Base-by-base conservation (phyloP, 2,113 vertebrate species). In the Clinocottus analis region DNA sequence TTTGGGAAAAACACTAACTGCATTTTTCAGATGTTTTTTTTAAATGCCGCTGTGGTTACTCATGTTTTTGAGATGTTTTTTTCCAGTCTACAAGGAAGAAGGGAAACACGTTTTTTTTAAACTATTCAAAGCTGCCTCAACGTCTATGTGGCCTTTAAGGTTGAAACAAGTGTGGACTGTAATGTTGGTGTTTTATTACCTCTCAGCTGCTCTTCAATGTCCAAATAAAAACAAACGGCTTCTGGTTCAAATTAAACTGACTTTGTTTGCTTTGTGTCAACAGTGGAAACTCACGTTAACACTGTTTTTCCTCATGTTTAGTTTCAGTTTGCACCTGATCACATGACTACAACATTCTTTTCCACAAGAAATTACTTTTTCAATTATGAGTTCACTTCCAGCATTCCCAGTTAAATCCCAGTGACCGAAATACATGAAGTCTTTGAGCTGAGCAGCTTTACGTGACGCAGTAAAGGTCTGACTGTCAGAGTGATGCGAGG, bases 171-270 rank as follows among this genome's bases (percentile, higher is more conserved):
- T 31, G 7, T 76, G 33, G 47, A 3, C 33, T 64, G 35, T 47
- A 45, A 41, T 3, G 31, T 17, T 69, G 16, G 14, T n/a, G 6
- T 55, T 16, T 68, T 2, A 27, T 76, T 62, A 83, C 62, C 69
- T 79, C 60, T 68, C 58, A 66, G 33, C 74, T 85, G 84, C 68
- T 82, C 67, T 4, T 27, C 11, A 69, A 45, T 19, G 59, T 73
- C 23, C 7, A 13, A 5, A 21, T n/a, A 49, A 49, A 45, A 45
- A 89, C 81, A 83, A 83, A 76, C 1, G 5, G 8, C 47, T 35
- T 56, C 27, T 21, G 59, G 35, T 66, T 64, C 14, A 78, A 69
- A 16, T 72, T 4, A 43, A 60, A 45, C 29, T 31, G 23, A 39
- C 37, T 35, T 29, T 25, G 25, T 55, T 19, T 67, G 12, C 11